Conservation (phyloP, 1,140 invertebrate genomes). For the Drosophila novamexicana region DNA sequence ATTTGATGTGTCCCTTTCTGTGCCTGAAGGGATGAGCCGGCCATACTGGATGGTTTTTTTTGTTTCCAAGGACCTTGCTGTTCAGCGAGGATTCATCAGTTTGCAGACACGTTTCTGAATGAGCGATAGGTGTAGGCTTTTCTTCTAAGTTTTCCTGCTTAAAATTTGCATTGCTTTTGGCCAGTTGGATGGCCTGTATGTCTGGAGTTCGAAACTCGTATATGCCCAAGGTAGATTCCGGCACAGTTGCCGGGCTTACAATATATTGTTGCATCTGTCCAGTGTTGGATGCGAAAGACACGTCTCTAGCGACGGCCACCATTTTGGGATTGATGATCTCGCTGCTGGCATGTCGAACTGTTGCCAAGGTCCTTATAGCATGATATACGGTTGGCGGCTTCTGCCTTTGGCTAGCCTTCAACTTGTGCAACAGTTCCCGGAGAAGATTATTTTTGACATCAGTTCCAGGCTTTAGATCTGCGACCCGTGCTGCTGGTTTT, state of each 20-base stretch:
- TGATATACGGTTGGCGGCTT: neutral
- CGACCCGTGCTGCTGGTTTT: neutral
- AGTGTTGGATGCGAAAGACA: neutral
- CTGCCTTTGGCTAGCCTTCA: neutral
- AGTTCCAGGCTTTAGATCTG: neutral
- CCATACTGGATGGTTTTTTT: constrained; percentile 22
- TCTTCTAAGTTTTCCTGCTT: neutral
- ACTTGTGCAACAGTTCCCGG: neutral
- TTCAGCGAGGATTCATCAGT: neutral
- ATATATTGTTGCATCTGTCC: neutral
- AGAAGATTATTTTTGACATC: neutral
- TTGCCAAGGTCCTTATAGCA: neutral
- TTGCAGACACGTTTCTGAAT: neutral
- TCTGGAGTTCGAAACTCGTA: constrained; percentile 54
- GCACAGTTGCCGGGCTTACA: neutral
- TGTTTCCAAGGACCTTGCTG: neutral
- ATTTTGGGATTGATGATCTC: constrained; percentile 14
- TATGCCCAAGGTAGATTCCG: neutral
- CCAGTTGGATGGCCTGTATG: neutral
- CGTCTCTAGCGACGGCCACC: constrained; percentile 12
- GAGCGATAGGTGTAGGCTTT: neutral
- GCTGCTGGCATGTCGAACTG: constrained; percentile 14
- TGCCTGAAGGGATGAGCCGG: constrained; percentile 29
- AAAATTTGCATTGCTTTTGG: neutral
- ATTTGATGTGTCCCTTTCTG: constrained; percentile 14